Evolutionary conservation across 2,113 vertebrate species (phyloP), one percentile per base, ranked within the genome.

Genomic region (Catharus fuscescens): DNA sequence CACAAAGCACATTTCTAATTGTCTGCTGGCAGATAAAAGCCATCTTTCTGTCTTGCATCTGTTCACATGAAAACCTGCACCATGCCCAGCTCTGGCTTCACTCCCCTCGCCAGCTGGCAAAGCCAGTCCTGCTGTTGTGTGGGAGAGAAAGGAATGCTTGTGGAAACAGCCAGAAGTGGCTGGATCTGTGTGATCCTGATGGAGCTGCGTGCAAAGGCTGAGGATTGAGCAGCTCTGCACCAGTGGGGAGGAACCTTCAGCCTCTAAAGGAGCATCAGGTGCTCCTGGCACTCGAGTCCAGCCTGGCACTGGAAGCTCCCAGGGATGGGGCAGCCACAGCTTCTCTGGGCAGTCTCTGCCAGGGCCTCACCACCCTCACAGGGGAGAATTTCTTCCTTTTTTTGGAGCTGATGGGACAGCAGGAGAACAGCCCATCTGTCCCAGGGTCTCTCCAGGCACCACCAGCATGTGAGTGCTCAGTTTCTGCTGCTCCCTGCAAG

Each of bases 21-120:
- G 53, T 94, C 88, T 84, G 32, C 92, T 94, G 91, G 87, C 85
- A 95, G 87, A 81, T 92, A 54, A 84, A 95, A 88, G 61, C 60
- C 47, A 12, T 80, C 66, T 94, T 77, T 88, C 67, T 54, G 52
- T 45, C 72, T 85, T n/a, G 67, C 80, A 74, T 94, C 91, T 88
- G 89, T 76, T 92, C 44, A 3, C 40, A 9, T 56, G 69, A 57
- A 93, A 93, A 65, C 73, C 52, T 66, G 18, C 0, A 0, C 14
- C 4, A 0, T 44, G 66, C 56, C 61, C 38, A 13, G 82, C 76
- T 93, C 73, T 26, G 77, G 66, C 78, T 59, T 66, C 86, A 25
- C 76, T 91, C 76, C n/a, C 40, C 53, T 79, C 0, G 1, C 61
- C 89, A 62, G 80, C 10, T 80, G 93, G 81, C 86, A 82, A 31